These are phyloP conservation scores for Lepisosteus oculatus DNA, from an alignment of 2,113 vertebrate genomes.

Conservation along the genomic window DNA sequence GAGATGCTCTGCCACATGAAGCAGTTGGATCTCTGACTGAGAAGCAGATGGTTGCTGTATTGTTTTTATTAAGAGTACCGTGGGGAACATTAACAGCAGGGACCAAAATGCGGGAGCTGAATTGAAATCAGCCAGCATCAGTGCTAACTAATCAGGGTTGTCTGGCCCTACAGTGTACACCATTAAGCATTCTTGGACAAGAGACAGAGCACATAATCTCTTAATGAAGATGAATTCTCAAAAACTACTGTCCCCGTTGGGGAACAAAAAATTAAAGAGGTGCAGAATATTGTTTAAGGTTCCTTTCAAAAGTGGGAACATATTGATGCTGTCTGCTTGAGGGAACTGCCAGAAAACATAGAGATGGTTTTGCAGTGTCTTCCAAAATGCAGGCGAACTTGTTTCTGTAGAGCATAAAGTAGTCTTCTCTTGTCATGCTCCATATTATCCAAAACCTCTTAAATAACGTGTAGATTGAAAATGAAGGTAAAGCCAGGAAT, in stretches of 20 bases:
- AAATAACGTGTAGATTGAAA: no score
- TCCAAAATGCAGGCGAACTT: no score
- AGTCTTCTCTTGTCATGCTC: no score
- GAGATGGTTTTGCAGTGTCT: no score
- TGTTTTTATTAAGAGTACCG: slow-evolving; percentile 36
- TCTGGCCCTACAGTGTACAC: slow-evolving; percentile 20
- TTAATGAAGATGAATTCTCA: slow-evolving; percentile 52
- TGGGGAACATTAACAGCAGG: slow-evolving; percentile 28
- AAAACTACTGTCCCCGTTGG: neutral
- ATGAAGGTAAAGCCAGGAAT: no score
- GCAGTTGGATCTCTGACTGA: slow-evolving; percentile 25
- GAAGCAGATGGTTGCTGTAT: slow-evolving; percentile 44
- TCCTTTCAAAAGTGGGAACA: no score
- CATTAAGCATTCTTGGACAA: slow-evolving; percentile 44
- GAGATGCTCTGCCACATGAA: slow-evolving; percentile 12
- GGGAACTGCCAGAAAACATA: no score
- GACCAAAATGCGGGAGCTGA: slow-evolving; percentile 2
- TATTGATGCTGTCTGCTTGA: no score
- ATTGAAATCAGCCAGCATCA: slow-evolving; percentile 28
- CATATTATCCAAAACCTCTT: no score
- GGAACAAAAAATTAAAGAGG: no score
- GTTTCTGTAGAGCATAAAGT: no score
- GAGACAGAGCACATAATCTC: slow-evolving; percentile 35
- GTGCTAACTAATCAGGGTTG: slow-evolving; percentile 38
- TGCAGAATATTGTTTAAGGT: no score